Base-by-base conservation (phyloP, 2,888 invertebrate genomes). In the Eumacrocentrus americanus region DNA sequence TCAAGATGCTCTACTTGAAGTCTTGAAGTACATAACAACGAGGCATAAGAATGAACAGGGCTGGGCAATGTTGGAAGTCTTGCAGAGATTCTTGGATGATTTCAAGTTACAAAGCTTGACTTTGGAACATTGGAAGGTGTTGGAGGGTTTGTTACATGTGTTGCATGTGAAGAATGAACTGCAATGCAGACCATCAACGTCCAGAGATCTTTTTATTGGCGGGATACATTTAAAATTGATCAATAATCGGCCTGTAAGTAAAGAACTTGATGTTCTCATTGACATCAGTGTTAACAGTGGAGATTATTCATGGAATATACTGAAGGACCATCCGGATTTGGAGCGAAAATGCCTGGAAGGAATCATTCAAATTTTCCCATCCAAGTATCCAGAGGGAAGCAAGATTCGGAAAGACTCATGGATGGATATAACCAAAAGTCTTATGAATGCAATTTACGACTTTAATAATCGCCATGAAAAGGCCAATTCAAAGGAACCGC, bases 21-120 rank as follows among this genome's bases (percentile, higher is more conserved):
- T 72, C 0, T 40, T 82, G 9, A 56, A 61, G 11, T 80, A 76
- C 47, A 58, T 76, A 6, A 61, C 61, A 2, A 60, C 63, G 2
- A 70, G 74, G 9, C 77, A 79, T 58, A 75, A 67, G 38, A 81
- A 81, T 51, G 81, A 81, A 37, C 65, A 61, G 1, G 0, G 11
- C 0, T 35, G 23, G 5, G 29, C 78, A 0, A 65, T 65, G 14
- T 66, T 37, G 22, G 54, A 20, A 0, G 38, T 67, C 2, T 53
- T 76, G 1, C 6, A 42, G 0, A 5, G 4, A 0, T 57, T 79
- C 6, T 2, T 52, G 1, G 1, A 55, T 0, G 6, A 63, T 2
- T 74, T 74, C 35, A 61, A 75, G 7, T 11, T 77, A 0, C 47
- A 62, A 0, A 50, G 60, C 0, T 61, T 81, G 1, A 67, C 67